Evolutionary conservation across 2,797 vertebrate genomes (phyloP).

Genomic region (Phaenicophaeus curvirostris): DNA sequence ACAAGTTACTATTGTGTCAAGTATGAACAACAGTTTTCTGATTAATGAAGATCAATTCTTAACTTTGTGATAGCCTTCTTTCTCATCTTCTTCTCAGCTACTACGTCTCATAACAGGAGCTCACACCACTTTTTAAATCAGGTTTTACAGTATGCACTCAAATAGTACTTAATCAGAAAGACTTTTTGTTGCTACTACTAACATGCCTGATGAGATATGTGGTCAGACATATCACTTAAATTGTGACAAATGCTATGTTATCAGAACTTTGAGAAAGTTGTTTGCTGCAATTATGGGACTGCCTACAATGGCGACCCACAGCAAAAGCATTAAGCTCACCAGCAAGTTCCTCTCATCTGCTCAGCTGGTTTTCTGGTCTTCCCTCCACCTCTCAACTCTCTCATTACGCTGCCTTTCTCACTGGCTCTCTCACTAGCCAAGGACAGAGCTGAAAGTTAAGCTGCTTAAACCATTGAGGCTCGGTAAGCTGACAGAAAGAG

Average conservation of each 20-base stretch:
- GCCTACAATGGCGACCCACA: neutral
- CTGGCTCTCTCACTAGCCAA: neutral
- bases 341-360: neutral
- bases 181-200: neutral
- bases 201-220: neutral
- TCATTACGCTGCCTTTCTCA: neutral
- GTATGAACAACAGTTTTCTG: neutral
- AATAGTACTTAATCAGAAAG: neutral
- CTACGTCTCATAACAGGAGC: neutral
- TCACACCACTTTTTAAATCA: neutral
- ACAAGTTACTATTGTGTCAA: neutral
- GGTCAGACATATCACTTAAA: neutral
- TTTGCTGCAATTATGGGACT: neutral
- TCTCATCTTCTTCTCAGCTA: neutral
- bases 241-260: rapidly evolving
- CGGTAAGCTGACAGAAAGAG: neutral
- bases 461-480: neutral
- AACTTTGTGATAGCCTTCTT: neutral
- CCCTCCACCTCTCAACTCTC: neutral
- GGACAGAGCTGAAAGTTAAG: neutral
- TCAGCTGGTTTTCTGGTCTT: neutral
- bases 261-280: neutral
- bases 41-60: neutral
- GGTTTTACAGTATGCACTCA: neutral
- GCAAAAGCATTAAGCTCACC: neutral